phyloP scores from a whole-genome alignment of 2,888 invertebrate species.

The Dasypogon diadema region DNA sequence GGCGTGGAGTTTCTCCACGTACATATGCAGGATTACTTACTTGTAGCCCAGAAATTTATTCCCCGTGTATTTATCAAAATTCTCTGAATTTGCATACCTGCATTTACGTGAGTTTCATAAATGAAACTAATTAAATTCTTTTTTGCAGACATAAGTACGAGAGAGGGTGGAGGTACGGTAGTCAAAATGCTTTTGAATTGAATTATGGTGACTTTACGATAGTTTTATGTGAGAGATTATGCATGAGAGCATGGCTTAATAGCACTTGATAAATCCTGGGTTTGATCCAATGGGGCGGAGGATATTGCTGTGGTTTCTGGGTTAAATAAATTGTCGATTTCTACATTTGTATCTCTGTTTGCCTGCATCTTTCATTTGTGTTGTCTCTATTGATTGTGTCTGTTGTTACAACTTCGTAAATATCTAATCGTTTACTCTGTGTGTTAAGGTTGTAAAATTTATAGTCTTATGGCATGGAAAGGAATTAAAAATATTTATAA shows the following conservation, averaged over 20 bases:
- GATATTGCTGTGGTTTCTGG: constrained; percentile 22
- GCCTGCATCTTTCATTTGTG: constrained; percentile 14
- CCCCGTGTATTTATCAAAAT: background rate
- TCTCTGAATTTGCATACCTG: constrained; percentile 40
- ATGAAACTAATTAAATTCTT: constrained; percentile 51
- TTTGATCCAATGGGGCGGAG: background rate
- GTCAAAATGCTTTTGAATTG: background rate
- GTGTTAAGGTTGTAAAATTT: too few relatives aligned
- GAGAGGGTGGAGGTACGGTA: constrained; percentile 80
- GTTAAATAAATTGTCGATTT: constrained; percentile 3
- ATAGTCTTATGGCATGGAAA: too few relatives aligned
- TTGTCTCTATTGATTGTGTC: constrained; percentile 11
- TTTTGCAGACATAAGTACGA: constrained; percentile 81
- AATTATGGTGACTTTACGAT: constrained; percentile 35
- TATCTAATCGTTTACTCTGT: too few relatives aligned
- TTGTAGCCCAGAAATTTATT: background rate
- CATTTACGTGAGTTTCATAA: background rate
- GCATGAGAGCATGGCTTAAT: constrained; percentile 52
- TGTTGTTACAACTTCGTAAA: background rate
- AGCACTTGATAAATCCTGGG: constrained; percentile 5
- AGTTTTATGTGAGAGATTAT: constrained; percentile 39
- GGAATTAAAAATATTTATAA: too few relatives aligned
- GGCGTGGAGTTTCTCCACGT: background rate
- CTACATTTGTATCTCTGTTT: background rate
- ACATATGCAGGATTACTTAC: background rate